Conservation (phyloP, 2,888 invertebrate genomes). For the Melipona bicolor region DNA sequence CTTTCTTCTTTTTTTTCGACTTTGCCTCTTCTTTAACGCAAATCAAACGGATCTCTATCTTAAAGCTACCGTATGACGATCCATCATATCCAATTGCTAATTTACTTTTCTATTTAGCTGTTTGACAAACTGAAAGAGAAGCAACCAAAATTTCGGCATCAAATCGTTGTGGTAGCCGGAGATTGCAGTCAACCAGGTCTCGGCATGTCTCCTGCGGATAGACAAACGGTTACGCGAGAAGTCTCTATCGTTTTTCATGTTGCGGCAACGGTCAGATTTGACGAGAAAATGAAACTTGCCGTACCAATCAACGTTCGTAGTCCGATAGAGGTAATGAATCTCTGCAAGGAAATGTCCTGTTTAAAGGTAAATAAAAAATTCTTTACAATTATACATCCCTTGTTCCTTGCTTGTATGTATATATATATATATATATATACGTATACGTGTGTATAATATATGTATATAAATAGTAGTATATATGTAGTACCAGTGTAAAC, state of each 20-base stretch:
- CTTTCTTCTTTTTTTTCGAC: not conserved
- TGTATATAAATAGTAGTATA: too few relatives aligned
- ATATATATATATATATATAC: not conserved
- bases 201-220: slow-evolving; percentile 86
- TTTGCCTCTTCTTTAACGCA: not conserved
- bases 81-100: not conserved
- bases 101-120: slow-evolving; percentile 81
- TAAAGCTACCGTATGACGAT: too few relatives aligned
- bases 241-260: slow-evolving; percentile 86
- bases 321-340: slow-evolving; percentile 87
- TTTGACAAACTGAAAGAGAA: slow-evolving; percentile 86
- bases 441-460: too few relatives aligned
- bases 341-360: slow-evolving; percentile 88
- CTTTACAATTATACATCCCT: too few relatives aligned
- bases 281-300: slow-evolving; percentile 90
- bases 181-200: slow-evolving; percentile 87
- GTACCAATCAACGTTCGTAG: slow-evolving; percentile 91
- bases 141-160: slow-evolving; percentile 88
- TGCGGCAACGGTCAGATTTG: slow-evolving; percentile 88
- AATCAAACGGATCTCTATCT: not conserved
- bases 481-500: not conserved
- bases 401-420: not conserved
- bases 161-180: slow-evolving; percentile 86
- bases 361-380: slow-evolving; percentile 84
- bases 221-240: slow-evolving; percentile 85